phyloP scores from a whole-genome alignment of 2,113 vertebrate species.

The Dolichotis patagonum region DNA sequence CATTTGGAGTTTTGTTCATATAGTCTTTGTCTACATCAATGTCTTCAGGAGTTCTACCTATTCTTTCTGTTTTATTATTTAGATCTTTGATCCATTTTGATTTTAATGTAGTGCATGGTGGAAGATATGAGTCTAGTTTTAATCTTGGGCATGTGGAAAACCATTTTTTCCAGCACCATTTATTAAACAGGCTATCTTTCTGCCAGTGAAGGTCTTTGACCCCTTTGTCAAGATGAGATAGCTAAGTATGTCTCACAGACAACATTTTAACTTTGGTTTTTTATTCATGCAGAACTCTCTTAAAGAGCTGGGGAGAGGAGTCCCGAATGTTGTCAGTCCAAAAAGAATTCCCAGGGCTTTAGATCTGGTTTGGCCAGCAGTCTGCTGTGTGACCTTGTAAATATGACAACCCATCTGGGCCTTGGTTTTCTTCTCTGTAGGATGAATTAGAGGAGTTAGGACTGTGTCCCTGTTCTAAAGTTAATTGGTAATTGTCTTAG shows the following conservation, averaged over 20 bases:
- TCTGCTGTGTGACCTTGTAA: conserved; percentile 25
- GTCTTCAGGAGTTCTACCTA: neutral
- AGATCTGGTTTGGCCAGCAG: neutral
- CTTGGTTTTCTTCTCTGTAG: neutral
- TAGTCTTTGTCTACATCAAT: neutral
- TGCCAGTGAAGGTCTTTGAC: neutral
- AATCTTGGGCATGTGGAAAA: neutral
- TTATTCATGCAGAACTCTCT: neutral
- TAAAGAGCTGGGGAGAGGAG: neutral
- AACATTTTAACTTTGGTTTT: neutral
- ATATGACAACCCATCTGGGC: neutral
- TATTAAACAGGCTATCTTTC: neutral
- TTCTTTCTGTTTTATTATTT: neutral
- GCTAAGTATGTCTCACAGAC: neutral
- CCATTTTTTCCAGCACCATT: neutral
- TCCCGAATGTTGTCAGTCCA: neutral
- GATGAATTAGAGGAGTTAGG: neutral
- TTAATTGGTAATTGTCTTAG: neutral
- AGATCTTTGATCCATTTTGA: neutral
- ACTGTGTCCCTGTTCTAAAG: neutral
- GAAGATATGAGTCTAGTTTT: neutral
- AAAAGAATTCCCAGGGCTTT: neutral
- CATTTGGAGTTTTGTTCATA: neutral
- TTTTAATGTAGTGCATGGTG: neutral
- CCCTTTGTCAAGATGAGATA: neutral